Evolutionary conservation across 2,797 vertebrate genomes (phyloP), one percentile per base, ranked within the genome.

Genomic region (Molossus alvarezi): DNA sequence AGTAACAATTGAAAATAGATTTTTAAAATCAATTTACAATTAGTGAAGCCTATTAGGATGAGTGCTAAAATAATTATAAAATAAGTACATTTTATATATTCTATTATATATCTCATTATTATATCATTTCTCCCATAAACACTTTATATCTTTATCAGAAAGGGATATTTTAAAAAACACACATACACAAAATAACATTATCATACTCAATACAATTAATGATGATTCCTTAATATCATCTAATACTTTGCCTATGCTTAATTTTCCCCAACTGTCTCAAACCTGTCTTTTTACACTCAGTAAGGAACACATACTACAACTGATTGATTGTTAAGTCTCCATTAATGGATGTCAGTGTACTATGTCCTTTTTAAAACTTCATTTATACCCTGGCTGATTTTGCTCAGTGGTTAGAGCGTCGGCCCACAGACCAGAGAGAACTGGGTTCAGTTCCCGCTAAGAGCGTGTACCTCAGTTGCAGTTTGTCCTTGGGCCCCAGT

Each of bases 81-180:
- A 57, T 37, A 79, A 79, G n/a, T 37, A 15, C 58, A 79, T 37
- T 14, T 58, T 23, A 37, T 79, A 58, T 79, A 79, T 11, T 20
- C 20, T 33, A 25, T 58, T 58, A 23, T 79, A 57, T 12, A 71
- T 3, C 5, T 15, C 67, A 60, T 12, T n/a, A 75, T 86, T 73
- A 41, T 62, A 76, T 86, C 2, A 75, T 90, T 82, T 89, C 7
- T 55, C 33, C 65, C 58, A 23, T 53, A 65, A 85, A 73, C 14
- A 64, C 18, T 69, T 80, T 23, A 64, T 65, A 58, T 53, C 13
- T 92, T 93, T 93, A 75, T 93, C 8, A 88, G 4, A 91, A 72
- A 90, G 2, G 12, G 25, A 41, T 53, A 45, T 92, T 48, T 55
- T 79, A 79, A 72, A 64, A 80, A 6, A 58, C 15, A 60, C 3